These are phyloP conservation scores for Elanoides forficatus DNA, from an alignment of 2,113 vertebrate genomes.

Conservation along the genomic window DNA sequence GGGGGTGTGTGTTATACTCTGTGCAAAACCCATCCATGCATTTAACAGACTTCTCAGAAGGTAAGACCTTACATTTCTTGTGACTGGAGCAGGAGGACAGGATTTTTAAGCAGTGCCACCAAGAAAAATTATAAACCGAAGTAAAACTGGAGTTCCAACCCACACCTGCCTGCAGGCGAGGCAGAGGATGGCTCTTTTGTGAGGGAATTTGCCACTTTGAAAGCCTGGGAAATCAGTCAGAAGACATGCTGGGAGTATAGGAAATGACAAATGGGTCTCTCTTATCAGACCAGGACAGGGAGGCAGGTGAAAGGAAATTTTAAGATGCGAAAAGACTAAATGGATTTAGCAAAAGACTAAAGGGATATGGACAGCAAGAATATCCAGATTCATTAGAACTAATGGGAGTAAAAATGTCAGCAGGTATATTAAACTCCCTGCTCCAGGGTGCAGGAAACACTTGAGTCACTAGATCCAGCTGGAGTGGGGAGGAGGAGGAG, in stretches of 20 bases:
- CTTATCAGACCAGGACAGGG: neutral
- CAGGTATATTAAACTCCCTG: neutral
- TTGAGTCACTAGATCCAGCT: neutral
- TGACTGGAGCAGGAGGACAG: neutral
- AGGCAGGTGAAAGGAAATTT: neutral
- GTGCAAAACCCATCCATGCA: neutral
- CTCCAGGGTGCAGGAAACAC: neutral
- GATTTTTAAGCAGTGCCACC: neutral
- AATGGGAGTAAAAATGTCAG: neutral
- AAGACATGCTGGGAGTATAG: neutral
- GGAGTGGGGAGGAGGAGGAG: neutral
- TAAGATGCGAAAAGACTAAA: neutral
- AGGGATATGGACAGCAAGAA: neutral
- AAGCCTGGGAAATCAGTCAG: neutral
- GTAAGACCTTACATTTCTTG: neutral
- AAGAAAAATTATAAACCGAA: neutral
- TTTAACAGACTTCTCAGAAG: neutral
- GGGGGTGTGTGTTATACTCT: fast-evolving
- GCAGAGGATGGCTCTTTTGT: neutral
- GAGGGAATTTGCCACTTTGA: neutral
- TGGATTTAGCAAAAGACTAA: neutral
- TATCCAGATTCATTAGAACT: neutral
- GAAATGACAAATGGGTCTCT: neutral
- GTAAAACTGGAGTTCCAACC: neutral
- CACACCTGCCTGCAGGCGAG: neutral